Percentiles rank a stretch among this genome's conserved stretches.
These are phyloP conservation scores for Lagocephalus sceleratus DNA, from an alignment of 2,797 vertebrate genomes.

Conservation along the genomic window DNA sequence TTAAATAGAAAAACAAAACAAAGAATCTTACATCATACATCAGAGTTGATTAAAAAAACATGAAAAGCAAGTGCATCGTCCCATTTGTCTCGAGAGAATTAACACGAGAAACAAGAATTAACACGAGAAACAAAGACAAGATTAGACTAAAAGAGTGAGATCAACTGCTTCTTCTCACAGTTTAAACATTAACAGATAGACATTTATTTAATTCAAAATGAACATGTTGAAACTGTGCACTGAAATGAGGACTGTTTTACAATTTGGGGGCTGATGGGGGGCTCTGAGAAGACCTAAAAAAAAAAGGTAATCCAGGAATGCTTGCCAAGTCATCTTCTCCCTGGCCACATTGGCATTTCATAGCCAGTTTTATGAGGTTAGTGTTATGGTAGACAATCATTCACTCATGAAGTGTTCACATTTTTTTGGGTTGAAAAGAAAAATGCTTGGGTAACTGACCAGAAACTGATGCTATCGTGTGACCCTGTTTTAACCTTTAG, in stretches of 20 bases:
- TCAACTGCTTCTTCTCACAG: conserved; percentile 21
- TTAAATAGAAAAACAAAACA: conserved; percentile 53
- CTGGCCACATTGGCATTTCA: background rate
- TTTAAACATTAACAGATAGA: conserved; percentile 13
- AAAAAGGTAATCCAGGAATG: no score
- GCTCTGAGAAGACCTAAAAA: no score
- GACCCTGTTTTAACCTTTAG: background rate
- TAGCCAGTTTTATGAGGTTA: background rate
- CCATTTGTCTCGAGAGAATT: conserved; percentile 16
- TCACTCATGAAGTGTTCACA: conserved; percentile 40
- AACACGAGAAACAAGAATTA: no score
- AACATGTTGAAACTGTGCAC: conserved; percentile 18
- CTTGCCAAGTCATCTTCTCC: conserved; percentile 1
- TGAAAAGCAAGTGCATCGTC: conserved; percentile 27
- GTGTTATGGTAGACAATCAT: conserved; percentile 13
- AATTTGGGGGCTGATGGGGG: background rate
- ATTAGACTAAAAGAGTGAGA: conserved; percentile 28
- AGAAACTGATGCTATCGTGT: conserved; percentile 25
- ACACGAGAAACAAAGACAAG: conserved; percentile 10
- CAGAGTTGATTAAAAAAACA: conserved; percentile 22
- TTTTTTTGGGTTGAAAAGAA: conserved; percentile 18
- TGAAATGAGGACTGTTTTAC: conserved; percentile 40
- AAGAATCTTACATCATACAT: conserved; percentile 43
- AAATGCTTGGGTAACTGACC: conserved; percentile 20
- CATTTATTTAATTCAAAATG: conserved; percentile 11